Base-by-base conservation (phyloP, 1,140 invertebrate species). In the Agraylea sexmaculata region DNA sequence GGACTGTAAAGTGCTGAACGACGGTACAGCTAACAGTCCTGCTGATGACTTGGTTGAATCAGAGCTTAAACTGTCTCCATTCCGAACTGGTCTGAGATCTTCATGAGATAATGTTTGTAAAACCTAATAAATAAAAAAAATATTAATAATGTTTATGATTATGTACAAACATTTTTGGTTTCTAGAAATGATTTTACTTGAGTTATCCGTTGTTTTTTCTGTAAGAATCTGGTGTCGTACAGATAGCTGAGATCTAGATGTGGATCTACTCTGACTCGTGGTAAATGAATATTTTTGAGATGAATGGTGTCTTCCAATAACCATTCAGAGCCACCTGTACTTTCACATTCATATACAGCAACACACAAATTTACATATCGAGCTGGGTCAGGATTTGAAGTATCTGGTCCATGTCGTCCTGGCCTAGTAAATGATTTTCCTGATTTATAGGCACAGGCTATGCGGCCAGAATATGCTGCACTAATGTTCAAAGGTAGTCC, bases 291-390 rank as follows among this genome's bases (percentile, higher is more conserved):
- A 51, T 91, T 91, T 55, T 85, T 81, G 42, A 94, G 61, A 50
- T 88, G 83, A 49, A 93, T 90, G 1, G 87, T 93, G 53, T 99
- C 95, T 62, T 99, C 95, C n/a, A 94, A 63, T n/a, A 93, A 76
- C 95, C 95, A 99, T 58, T 98, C 93, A n/a, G 77, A 79, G 43
- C 87, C 94, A 40, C 95, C 95, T 18, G 91, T 95, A 46, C 91
- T 95, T 69, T 99, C 95, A 60, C 95, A 99, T 62, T 99, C 95
- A 66, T 95, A 98, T 45, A 99, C 94, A n/a, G 88, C 87, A 2
- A 99, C 87, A 57, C 83, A 89, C 0, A 96, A 68, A 60, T 94
- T 95, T 25, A 94, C 85, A 60, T 87, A 93, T 28, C 89, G 73
- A 1, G 83, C 84, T 0, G 80, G 78, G 56, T 86, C 80, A 18